Percentiles rank a stretch among this genome's conserved stretches.
Conservation (phyloP, 92 coral and sea anemone species). For the Scolanthus callimorphus region DNA sequence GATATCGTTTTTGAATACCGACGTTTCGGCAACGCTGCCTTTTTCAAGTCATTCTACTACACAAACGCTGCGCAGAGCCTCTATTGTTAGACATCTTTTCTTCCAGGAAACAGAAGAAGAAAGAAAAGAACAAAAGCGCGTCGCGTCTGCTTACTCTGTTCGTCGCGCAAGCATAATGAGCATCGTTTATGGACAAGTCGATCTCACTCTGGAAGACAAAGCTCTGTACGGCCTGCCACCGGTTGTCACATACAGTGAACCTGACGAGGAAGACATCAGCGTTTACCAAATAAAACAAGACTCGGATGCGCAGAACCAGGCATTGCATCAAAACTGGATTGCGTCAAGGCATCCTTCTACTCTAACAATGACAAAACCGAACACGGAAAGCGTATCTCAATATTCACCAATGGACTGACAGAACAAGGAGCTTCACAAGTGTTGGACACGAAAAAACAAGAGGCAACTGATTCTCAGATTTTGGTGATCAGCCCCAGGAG, state of each 20-base stretch:
- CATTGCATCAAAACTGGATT: constrained; percentile 34
- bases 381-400: no score
- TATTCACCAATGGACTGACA: no score
- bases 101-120: constrained; percentile 55
- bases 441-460: no score
- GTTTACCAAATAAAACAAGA: constrained; percentile 57
- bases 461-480: no score
- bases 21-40: no score
- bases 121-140: constrained; percentile 22
- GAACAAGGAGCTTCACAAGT: no score
- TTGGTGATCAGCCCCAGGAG: no score
- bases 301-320: constrained; percentile 4
- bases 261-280: constrained; percentile 42
- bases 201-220: constrained; percentile 30
- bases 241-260: constrained; percentile 23
- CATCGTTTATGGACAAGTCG: constrained; percentile 61
- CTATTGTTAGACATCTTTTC: no score
- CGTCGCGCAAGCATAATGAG: constrained; percentile 62
- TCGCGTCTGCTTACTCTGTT: constrained; percentile 49
- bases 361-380: neutral
- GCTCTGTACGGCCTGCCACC: constrained; percentile 48
- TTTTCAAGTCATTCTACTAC: no score
- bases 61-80: no score
- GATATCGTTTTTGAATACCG: no score
- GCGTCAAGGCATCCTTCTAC: neutral